Percentiles rank a stretch among this genome's conserved stretches.
Evolutionary conservation across 2,797 vertebrate genomes (phyloP).

Genomic region (Anguilla megastoma): DNA sequence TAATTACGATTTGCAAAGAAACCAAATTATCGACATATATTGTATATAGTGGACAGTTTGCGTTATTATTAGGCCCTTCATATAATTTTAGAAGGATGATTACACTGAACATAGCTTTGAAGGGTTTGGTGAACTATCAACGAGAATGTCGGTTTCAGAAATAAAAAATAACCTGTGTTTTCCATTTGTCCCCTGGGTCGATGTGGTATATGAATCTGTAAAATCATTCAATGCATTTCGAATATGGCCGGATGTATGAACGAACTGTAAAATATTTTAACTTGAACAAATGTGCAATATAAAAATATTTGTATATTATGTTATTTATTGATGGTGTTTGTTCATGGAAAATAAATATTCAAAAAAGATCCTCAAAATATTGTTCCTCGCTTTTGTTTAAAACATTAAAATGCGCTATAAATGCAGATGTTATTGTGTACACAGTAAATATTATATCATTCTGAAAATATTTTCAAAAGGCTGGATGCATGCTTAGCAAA

Average conservation of each 20-base stretch:
- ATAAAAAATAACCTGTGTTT: constrained; percentile 80
- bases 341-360: constrained; percentile 99
- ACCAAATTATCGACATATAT: constrained; percentile 51
- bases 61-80: constrained; percentile 20
- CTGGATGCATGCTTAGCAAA: neutral
- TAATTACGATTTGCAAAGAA: constrained; percentile 48
- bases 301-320: constrained; percentile 97
- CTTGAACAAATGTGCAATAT: constrained; percentile 98
- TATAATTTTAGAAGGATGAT: constrained; percentile 47
- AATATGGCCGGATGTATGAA: constrained; percentile 96
- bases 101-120: constrained; percentile 60
- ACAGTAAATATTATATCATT: constrained; percentile 2
- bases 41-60: constrained; percentile 59
- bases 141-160: constrained; percentile 81
- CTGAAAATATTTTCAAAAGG: constrained; percentile 24
- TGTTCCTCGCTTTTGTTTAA: constrained; percentile 37
- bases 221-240: constrained; percentile 96
- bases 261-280: constrained; percentile 98
- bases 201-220: constrained; percentile 89
- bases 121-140: constrained; percentile 82
- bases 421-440: constrained; percentile 1
- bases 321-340: constrained; percentile 99
- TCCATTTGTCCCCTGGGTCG: constrained; percentile 88
- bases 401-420: constrained; percentile 20
- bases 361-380: constrained; percentile 70